Conservation (phyloP, 2,113 vertebrate genomes). For the Gallinago undulata region DNA sequence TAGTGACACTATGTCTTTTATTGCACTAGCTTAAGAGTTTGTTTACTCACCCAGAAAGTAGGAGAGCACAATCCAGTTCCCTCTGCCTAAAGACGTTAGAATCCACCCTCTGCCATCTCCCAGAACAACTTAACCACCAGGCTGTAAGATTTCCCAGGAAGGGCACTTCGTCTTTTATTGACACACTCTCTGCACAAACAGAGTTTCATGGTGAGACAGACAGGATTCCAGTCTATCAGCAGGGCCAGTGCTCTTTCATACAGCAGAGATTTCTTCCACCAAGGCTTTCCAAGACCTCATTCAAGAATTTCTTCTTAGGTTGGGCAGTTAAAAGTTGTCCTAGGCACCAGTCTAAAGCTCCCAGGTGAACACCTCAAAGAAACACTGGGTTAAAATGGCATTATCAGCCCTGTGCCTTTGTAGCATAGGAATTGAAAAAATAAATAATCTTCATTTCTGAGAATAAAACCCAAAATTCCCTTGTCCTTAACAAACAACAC, state of each 20-base stretch:
- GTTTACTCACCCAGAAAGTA: constrained; percentile 1
- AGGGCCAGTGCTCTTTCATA: background rate
- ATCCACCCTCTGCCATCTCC: background rate
- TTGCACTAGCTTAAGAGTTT: background rate
- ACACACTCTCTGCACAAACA: background rate
- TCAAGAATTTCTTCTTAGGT: background rate
- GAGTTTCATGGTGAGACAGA: background rate
- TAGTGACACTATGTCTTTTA: background rate
- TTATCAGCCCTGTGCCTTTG: background rate
- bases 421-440: background rate
- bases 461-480: background rate
- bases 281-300: background rate
- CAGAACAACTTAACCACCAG: background rate
- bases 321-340: background rate
- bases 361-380: background rate
- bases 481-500: background rate
- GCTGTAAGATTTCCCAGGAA: background rate
- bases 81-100: background rate
- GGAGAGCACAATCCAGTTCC: background rate
- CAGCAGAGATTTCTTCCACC: background rate
- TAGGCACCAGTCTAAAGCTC: background rate
- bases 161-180: background rate
- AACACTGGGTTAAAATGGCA: background rate
- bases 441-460: background rate
- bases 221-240: background rate